Conservation (phyloP, 2,113 vertebrate species). For the Hystrix brachyura region DNA sequence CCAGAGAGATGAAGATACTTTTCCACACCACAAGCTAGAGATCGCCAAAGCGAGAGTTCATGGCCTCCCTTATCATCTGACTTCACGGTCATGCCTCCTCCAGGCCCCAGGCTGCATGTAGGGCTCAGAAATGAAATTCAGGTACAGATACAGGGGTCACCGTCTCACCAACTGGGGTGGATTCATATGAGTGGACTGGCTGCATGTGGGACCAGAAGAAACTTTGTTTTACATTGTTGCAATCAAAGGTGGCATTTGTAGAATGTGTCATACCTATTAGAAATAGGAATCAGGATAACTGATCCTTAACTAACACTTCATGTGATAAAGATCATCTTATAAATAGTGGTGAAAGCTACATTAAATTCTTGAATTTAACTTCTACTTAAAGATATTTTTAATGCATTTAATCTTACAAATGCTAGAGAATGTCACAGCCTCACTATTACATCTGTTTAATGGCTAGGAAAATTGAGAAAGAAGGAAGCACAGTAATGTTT, state of each 20-base stretch:
- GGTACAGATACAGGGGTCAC: fast-evolving
- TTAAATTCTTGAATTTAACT: not conserved
- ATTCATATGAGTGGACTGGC: not conserved
- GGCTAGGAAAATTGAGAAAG: not conserved
- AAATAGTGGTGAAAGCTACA: not conserved
- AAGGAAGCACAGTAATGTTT: not conserved
- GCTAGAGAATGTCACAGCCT: not conserved
- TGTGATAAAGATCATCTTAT: not conserved
- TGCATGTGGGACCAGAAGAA: not conserved
- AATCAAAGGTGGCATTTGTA: not conserved
- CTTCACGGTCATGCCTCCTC: too few relatives aligned
- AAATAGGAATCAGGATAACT: not conserved
- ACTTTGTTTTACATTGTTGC: not conserved
- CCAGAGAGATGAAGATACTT: not conserved
- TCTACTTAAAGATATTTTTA: not conserved
- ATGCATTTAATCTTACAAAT: not conserved
- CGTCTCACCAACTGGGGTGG: not conserved
- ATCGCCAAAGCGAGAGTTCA: not conserved
- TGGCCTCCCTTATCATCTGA: not conserved
- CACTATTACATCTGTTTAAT: not conserved
- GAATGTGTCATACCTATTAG: not conserved
- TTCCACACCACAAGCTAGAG: not conserved
- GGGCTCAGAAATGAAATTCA: not conserved
- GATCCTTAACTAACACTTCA: not conserved
- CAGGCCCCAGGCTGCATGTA: not conserved